A percentile compares a stretch with the other conserved stretches of the same genome.
These are phyloP conservation scores for Drosophila tani DNA, from an alignment of 1,140 invertebrate species.

Conservation along the genomic window DNA sequence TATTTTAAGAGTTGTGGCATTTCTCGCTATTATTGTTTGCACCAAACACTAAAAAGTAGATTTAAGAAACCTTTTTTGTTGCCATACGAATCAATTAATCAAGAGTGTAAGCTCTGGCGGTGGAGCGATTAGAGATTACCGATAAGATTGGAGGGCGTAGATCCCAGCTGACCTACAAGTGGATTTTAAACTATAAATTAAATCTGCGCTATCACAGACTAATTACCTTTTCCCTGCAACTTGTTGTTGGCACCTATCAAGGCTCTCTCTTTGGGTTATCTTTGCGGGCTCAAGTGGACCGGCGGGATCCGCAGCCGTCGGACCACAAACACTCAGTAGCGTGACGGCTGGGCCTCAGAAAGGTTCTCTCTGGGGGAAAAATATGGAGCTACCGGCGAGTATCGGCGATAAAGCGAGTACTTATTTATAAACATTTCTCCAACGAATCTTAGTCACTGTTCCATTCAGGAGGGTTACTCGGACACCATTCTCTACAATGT, in stretches of 20 bases:
- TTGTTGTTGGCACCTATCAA: constrained; percentile 17
- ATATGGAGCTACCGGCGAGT: constrained; percentile 12
- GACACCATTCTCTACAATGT: constrained; percentile 36
- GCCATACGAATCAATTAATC: constrained; percentile 11
- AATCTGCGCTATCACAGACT: constrained; percentile 17
- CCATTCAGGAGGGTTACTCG: constrained; percentile 5
- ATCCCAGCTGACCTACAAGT: constrained; percentile 18
- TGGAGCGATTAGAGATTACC: constrained; percentile 13
- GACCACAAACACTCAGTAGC: constrained; percentile 19
- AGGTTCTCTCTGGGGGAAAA: constrained; percentile 8
- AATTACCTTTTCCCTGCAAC: constrained; percentile 1
- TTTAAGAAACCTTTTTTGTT: constrained; percentile 6
- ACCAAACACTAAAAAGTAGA: constrained; percentile 15
- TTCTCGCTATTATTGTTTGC: constrained; percentile 7
- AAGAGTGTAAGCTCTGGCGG: neutral
- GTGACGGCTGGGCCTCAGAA: neutral
- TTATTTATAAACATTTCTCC: constrained; percentile 10
- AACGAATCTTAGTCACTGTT: neutral
- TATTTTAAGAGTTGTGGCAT: constrained; percentile 52
- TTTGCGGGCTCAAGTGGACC: constrained; percentile 6
- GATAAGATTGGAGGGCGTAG: constrained; percentile 20
- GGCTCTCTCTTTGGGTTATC: constrained; percentile 13
- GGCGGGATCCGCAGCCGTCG: neutral
- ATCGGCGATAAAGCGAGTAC: constrained; percentile 29
- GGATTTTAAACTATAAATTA: constrained; percentile 23